Base-by-base conservation (phyloP, 2,888 invertebrate species). In the Amorpha juglandis region DNA sequence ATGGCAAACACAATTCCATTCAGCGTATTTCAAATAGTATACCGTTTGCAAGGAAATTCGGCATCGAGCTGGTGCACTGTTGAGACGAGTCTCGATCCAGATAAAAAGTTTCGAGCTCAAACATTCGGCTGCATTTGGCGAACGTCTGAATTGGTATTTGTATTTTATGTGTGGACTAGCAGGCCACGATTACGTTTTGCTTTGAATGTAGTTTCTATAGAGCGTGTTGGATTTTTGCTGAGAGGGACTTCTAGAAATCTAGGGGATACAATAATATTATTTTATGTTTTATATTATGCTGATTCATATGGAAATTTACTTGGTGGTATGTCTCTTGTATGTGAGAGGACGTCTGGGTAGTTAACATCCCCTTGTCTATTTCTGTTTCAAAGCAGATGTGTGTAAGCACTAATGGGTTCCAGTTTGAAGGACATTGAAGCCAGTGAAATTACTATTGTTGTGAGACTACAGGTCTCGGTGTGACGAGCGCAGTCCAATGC, bases 81-180 rank as follows among this genome's bases (percentile, higher is more conserved):
- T 27, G 62, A 52, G 16, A 67, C 63, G 50, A 50, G 50, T 50
- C 67, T 66, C 66, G 63, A 16, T 70, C 63, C 66, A 51, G 74
- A 75, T 77, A 75, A 74, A 76, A 75, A 74, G 67, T 77, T 73
- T 70, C 53, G 16, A 42, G 58, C 9, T 38, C 58, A 58, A 58
- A 58, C 42, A 58, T 58, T 42, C 58, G 52, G 52, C 52, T 52
- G 52, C 52, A 52, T 52, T 33, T n/a, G n/a, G 33, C 33, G 53
- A 27, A 53, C 35, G 53, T 35, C 19, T 38, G 58, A 42, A 58
- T 58, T 58, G 58, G 12, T 58, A 42, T 58, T 58, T 58, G 58
- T 58, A 19, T 58, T 58, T 16, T 42, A 11, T 58, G 58, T 38
- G 19, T 38, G 16, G 38, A 42, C 42, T 42, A 8, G 33, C 6